Conservation (phyloP, 1,140 invertebrate genomes). For the Drosophila pseudoananassae region DNA sequence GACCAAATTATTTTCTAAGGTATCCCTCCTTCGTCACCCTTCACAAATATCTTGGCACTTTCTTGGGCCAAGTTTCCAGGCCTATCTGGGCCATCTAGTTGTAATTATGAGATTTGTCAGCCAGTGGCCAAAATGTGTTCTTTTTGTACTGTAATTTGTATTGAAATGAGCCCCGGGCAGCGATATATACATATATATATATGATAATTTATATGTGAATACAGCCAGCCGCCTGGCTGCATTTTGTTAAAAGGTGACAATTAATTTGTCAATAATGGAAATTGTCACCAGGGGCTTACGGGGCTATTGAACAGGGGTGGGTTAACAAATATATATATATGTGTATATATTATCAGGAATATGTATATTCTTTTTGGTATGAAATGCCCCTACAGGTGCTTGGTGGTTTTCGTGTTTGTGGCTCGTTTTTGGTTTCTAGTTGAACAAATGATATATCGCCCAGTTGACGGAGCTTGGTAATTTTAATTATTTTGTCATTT, state of each 20-base stretch:
- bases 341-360: background rate
- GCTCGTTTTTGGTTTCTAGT: constrained; percentile 47
- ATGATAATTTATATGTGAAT: background rate
- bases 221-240: constrained; percentile 43
- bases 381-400: constrained; percentile 5
- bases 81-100: constrained; percentile 58
- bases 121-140: constrained; percentile 26
- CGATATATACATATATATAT: background rate
- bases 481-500: constrained; percentile 82
- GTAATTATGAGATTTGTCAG: constrained; percentile 75
- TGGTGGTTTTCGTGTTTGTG: constrained; percentile 36
- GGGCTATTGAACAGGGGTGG: background rate
- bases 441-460: constrained; percentile 72
- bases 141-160: constrained; percentile 69
- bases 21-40: background rate
- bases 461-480: constrained; percentile 59
- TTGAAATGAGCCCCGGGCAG: constrained; percentile 54
- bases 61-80: background rate
- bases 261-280: constrained; percentile 81
- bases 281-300: constrained; percentile 51
- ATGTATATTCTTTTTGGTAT: background rate
- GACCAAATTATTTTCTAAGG: background rate
- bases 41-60: background rate
- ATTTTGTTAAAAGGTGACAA: constrained; percentile 82
- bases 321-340: background rate